These are phyloP conservation scores for Chaunax sp. DNA, from an alignment of 2,797 vertebrate genomes.

Conservation along the genomic window DNA sequence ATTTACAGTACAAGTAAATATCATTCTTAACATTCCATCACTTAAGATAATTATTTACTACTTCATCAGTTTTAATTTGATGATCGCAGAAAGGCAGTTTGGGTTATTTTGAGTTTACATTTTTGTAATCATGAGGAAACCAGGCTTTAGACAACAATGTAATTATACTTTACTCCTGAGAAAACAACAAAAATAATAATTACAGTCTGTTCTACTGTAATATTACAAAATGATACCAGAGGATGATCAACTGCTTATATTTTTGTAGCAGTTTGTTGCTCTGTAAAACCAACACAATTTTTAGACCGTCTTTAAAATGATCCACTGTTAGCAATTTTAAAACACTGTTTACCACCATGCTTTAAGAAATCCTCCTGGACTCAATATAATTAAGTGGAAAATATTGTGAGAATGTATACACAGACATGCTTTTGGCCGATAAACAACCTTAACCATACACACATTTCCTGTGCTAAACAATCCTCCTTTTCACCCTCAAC, in stretches of 20 bases:
- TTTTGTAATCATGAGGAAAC: not conserved
- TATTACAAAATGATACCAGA: not conserved
- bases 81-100: slow-evolving; percentile 3
- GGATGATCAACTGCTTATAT: not conserved
- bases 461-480: slow-evolving; percentile 55
- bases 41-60: no score
- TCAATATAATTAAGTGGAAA: slow-evolving; percentile 23
- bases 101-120: not conserved
- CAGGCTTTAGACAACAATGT: not conserved
- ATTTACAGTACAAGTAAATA: not conserved
- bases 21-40: no score
- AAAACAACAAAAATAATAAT: slow-evolving; percentile 4
- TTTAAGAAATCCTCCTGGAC: slow-evolving; percentile 19
- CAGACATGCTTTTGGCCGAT: slow-evolving; percentile 51
- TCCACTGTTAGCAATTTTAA: slow-evolving; percentile 8
- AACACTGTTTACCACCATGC: slow-evolving; percentile 17
- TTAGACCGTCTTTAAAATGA: slow-evolving; percentile 22
- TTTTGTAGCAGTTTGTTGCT: not conserved
- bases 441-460: slow-evolving; percentile 52
- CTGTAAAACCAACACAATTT: not conserved
- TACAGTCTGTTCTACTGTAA: not conserved
- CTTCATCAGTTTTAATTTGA: not conserved
- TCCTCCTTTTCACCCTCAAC: slow-evolving; percentile 52
- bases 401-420: slow-evolving; percentile 50
- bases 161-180: not conserved